Percentiles rank a stretch among this genome's conserved stretches.
Evolutionary conservation across 1,140 invertebrate genomes (phyloP).

Genomic region (Sitophilus oryzae): DNA sequence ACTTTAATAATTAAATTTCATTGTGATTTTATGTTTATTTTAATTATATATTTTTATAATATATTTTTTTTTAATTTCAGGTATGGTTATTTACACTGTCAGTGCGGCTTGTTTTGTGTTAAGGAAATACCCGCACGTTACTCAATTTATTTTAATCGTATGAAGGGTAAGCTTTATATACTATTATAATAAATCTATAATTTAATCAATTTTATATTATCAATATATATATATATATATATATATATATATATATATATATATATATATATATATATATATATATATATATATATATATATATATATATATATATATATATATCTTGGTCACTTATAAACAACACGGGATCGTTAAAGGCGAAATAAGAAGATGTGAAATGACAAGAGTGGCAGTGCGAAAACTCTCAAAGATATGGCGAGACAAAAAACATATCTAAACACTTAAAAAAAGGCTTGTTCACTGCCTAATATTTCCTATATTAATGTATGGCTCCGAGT

Average conservation of each 20-base stretch:
- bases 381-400: neutral
- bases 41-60: neutral
- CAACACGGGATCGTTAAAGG: neutral
- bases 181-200: neutral
- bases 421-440: neutral
- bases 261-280: neutral
- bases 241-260: neutral
- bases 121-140: neutral
- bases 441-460: neutral
- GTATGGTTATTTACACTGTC: too few relatives aligned
- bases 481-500: too few relatives aligned
- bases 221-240: neutral
- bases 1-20: too few relatives aligned
- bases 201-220: neutral
- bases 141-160: neutral
- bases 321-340: neutral
- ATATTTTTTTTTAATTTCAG: neutral
- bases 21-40: neutral
- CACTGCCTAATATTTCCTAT: neutral
- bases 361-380: neutral
- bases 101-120: too few relatives aligned
- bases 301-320: neutral
- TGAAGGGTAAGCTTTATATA: neutral
- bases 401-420: neutral
- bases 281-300: neutral